A percentile compares a stretch with the other conserved stretches of the same genome.
These are phyloP conservation scores for Drosophila nasuta DNA, from an alignment of 1,140 invertebrate genomes.

Conservation along the genomic window DNA sequence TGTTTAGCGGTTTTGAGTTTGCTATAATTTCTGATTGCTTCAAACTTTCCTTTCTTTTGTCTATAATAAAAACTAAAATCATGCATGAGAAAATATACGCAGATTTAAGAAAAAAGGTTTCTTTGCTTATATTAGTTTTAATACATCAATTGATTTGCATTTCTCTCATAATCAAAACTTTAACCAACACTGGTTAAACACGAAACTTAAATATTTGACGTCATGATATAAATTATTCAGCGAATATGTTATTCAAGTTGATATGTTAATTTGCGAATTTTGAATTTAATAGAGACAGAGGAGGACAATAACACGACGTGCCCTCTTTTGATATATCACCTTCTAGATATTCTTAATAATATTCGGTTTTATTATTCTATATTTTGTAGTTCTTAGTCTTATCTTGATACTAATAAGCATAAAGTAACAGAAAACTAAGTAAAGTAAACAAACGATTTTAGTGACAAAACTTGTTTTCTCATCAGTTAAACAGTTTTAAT, in stretches of 20 bases:
- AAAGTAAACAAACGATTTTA: slow-evolving; percentile 7
- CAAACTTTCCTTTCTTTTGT: neutral
- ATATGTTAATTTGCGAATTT: neutral
- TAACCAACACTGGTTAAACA: no score
- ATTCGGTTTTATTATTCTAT: neutral
- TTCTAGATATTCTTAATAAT: neutral
- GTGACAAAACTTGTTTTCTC: neutral
- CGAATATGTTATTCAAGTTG: neutral
- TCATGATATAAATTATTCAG: neutral
- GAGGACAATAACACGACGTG: neutral
- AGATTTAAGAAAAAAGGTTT: no score
- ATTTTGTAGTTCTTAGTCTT: neutral
- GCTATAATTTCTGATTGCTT: neutral
- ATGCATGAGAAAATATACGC: neutral
- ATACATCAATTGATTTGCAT: neutral
- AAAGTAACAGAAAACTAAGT: neutral
- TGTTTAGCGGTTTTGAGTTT: neutral
- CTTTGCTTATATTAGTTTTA: no score
- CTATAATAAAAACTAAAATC: neutral
- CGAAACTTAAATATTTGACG: neutral
- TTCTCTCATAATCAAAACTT: neutral
- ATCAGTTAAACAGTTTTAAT: slow-evolving; percentile 2
- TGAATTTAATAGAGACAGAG: neutral
- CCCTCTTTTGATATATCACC: neutral
- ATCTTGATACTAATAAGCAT: neutral